Percentiles rank a stretch among this genome's conserved stretches.
These are phyloP conservation scores for Keiferia lycopersicella DNA, from an alignment of 2,888 invertebrate species.

Conservation along the genomic window DNA sequence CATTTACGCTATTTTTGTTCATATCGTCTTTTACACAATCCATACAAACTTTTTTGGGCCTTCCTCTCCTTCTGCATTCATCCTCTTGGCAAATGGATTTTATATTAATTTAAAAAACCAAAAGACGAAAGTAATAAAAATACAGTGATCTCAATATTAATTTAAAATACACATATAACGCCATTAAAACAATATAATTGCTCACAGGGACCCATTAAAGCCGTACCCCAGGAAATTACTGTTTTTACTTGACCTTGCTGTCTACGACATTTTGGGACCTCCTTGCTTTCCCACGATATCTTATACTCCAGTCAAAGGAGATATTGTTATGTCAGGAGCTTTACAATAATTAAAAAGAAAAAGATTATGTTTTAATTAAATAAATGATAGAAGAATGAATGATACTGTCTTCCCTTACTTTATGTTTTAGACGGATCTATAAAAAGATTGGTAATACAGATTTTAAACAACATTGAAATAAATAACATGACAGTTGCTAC, in stretches of 20 bases:
- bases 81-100: too few species aligned
- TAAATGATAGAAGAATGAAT: too few species aligned
- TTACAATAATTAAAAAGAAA: background rate
- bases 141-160: background rate
- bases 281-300: background rate
- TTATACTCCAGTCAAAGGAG: background rate
- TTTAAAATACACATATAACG: background rate
- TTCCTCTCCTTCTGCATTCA: too few species aligned
- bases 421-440: too few species aligned
- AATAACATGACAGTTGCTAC: too few species aligned
- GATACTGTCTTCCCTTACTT: too few species aligned
- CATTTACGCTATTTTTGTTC: too few species aligned
- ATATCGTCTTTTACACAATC: too few species aligned
- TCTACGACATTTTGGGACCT: constrained; percentile 8
- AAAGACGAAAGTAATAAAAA: background rate
- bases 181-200: constrained; percentile 6
- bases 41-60: too few species aligned
- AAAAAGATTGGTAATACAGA: too few species aligned
- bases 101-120: background rate
- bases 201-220: constrained; percentile 1
- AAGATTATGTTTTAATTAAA: too few species aligned
- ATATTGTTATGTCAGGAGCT: background rate
- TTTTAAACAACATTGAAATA: too few species aligned
- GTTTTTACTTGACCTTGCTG: background rate
- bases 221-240: constrained; percentile 1